Conservation (phyloP, 2,888 invertebrate species). For the Gibbula magus region DNA sequence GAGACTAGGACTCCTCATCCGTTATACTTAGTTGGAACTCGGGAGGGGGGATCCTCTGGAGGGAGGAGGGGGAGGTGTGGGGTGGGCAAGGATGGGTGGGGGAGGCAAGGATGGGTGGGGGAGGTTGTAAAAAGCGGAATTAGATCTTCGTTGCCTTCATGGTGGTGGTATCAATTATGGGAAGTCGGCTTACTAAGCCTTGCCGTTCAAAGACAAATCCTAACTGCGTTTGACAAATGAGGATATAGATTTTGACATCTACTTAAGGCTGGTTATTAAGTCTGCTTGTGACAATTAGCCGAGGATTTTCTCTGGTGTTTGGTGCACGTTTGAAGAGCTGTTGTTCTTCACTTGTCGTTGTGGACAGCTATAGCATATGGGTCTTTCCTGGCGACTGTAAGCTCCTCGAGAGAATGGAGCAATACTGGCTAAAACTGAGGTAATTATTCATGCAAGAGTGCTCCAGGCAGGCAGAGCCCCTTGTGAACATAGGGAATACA, state of each 20-base stretch:
- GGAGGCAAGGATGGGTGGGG: no score
- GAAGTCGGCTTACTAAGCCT: background rate
- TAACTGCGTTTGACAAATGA: constrained; percentile 19
- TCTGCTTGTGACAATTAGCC: constrained; percentile 21
- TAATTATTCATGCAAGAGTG: constrained; percentile 13
- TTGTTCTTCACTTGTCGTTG: constrained; percentile 6
- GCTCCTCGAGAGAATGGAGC: background rate
- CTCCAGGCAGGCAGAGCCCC: background rate
- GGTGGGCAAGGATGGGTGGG: no score
- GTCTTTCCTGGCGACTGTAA: background rate
- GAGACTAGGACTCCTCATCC: background rate
- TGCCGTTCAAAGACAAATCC: constrained; percentile 12
- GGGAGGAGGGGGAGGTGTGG: no score
- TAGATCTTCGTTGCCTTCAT: background rate
- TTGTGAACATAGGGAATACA: background rate
- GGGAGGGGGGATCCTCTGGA: background rate
- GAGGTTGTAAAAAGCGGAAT: background rate
- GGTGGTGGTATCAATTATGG: constrained; percentile 3
- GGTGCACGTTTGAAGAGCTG: background rate
- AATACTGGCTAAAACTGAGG: constrained; percentile 15
- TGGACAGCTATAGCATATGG: constrained; percentile 4
- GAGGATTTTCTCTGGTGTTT: constrained; percentile 5
- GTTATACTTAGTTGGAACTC: constrained; percentile 1
- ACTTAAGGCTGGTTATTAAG: constrained; percentile 11
- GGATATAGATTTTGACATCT: constrained; percentile 24